Evolutionary conservation across 2,113 vertebrate species (phyloP), one percentile per base, ranked within the genome.

Genomic region (Platichthys flesus): DNA sequence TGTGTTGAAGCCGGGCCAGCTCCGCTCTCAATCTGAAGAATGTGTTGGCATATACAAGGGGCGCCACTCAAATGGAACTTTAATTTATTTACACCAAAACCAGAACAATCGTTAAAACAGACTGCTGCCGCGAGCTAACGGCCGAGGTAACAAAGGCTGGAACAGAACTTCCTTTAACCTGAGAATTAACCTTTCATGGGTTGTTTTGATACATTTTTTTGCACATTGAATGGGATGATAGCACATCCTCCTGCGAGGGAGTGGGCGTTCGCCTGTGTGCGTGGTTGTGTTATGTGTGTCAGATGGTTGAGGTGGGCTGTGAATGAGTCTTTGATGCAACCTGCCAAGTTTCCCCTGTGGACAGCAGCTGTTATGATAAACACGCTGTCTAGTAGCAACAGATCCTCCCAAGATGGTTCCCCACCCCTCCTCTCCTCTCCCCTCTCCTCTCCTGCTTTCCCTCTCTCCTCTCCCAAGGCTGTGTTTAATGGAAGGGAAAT

Each of bases 361-460:
- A 92, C 89, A 88, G 88, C 89, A 91, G 87, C 88, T 93, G 91
- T 93, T 94, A 88, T 93, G 93, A 92, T 93, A 92, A 92, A 94
- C 90, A 91, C 63, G 35, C 84, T 88, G 91, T 91, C 86, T 91
- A 82, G 92, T 90, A 90, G 90, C 91, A 91, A 91, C 89, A 93
- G 89, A 93, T 85, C 79, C 77, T 90, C 85, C 91, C 82, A 85
- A 90, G 84, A 91, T 90, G 87, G 82, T 71, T 71, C 75, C 77
- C 69, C 85, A 78, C 84, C 87, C 85, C 88, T 75, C 75, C 62
- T 20, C 67, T 69, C 67, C 77, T 64, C 85, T 84, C 66, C 81
- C 6, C 69, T 84, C 66, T 79, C 9, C 69, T 85, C 64, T 66
- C 61, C 65, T 65, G 23, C 82, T 85, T 75, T 82, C 81, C 62